phyloP scores from a whole-genome alignment of 1,140 invertebrate genomes.

The Ceratitis capitata region DNA sequence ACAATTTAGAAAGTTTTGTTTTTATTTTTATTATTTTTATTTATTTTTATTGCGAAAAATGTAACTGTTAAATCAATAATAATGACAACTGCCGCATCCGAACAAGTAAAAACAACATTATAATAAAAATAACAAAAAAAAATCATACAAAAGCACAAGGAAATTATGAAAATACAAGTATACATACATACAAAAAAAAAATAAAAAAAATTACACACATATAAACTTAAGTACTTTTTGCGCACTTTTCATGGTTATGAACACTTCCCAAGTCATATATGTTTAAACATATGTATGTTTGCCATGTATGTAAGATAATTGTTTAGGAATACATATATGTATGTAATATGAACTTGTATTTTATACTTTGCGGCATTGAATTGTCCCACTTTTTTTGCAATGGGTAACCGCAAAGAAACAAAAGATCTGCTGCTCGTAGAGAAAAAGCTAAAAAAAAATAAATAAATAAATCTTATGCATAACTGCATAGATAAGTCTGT shows the following conservation, averaged over 20 bases:
- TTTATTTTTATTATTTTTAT: too few species aligned
- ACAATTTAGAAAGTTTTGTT: too few species aligned
- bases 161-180: background rate
- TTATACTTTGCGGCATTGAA: background rate
- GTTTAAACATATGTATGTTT: too few species aligned
- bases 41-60: background rate
- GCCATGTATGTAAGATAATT: too few species aligned
- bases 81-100: background rate
- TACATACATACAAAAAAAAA: too few species aligned
- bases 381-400: constrained; percentile 19
- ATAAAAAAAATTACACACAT: background rate
- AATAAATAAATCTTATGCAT: background rate
- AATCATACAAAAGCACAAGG: background rate
- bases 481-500: background rate
- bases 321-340: background rate
- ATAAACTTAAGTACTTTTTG: background rate
- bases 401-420: background rate
- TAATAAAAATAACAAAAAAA: background rate
- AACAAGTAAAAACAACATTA: background rate
- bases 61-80: background rate
- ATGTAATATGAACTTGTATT: too few species aligned
- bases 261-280: background rate
- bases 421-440: background rate
- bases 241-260: background rate
- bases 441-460: background rate